Base-by-base conservation (phyloP, 1,140 invertebrate genomes). In the Lordiphosa clarofinis region DNA sequence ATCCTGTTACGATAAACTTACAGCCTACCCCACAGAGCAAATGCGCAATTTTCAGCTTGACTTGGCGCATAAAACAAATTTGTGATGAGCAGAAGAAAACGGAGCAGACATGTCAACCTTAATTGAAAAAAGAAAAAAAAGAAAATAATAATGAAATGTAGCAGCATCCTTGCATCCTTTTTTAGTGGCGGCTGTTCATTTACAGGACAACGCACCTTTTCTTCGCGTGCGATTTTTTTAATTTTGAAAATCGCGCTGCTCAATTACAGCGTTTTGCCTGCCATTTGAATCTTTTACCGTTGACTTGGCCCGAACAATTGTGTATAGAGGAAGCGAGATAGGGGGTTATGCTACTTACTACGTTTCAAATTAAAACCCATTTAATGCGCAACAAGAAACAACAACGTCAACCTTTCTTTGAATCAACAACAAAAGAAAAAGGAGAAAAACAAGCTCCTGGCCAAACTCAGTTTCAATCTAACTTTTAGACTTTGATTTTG, bases 11-110 rank as follows among this genome's bases (percentile, higher is more conserved):
- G 56, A 54, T 60, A 59, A 76, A 81, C 62, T 76, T 70, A 53
- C 52, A 61, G 46, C 33, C 39, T 50, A 56, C 42, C 31, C 57
- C 54, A 38, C 42, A 36, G 59, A 36, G 59, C 42, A 84, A 82
- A 82, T 82, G 78, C 78, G 78, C 78, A 82, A 82, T 82, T 82
- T 82, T 82, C 78, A 78, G 79, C 78, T 73, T 78, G 73, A 82
- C 78, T 82, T 68, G 78, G 70, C 64, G 47, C 76, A 59, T 67
- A 72, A 75, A 76, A 72, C 76, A 72, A 75, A 82, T 81, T 81
- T 55, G 24, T 55, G 35, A 46, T 49, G 56, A 61, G 46, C 28
- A 24, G 19, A 13, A 50, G 33, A 28, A 56, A 42, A 58, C 28
- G 54, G 39, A 36, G 48, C 44, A 69, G 68, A 67, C 76, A 84